Evolutionary conservation across 2,888 invertebrate species (phyloP).

Genomic region (Oscheius sp.): DNA sequence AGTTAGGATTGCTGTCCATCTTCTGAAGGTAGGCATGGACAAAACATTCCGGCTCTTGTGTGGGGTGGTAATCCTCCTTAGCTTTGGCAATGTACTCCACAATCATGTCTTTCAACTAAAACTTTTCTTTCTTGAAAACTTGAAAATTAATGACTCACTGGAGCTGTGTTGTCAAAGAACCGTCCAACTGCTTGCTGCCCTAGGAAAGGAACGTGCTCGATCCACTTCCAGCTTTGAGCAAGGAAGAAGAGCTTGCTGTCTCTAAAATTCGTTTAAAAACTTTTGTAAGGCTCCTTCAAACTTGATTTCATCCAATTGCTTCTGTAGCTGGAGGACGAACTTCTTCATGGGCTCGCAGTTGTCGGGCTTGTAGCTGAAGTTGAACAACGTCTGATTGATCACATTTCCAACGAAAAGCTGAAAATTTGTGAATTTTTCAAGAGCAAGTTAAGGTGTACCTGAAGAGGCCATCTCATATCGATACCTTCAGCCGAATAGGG

Average conservation of each 20-base stretch:
- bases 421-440: background rate
- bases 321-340: constrained; percentile 20
- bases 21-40: constrained; percentile 50
- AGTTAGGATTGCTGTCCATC: constrained; percentile 17
- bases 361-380: constrained; percentile 43
- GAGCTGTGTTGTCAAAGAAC: constrained; percentile 5
- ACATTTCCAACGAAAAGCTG: constrained; percentile 62
- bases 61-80: constrained; percentile 33
- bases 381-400: constrained; percentile 54
- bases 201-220: constrained; percentile 26
- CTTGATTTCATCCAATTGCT: constrained; percentile 25
- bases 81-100: constrained; percentile 38
- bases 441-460: constrained; percentile 20
- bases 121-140: background rate
- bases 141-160: background rate
- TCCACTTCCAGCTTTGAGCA: constrained; percentile 38
- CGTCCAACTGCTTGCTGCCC: constrained; percentile 26
- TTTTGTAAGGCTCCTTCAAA: background rate
- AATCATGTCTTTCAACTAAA: constrained; percentile 40
- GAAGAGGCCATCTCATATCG: constrained; percentile 50
- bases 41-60: constrained; percentile 47
- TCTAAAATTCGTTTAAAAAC: background rate
- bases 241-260: constrained; percentile 31
- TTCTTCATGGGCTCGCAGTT: constrained; percentile 44
- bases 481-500: constrained; percentile 16